phyloP scores from a whole-genome alignment of 2,113 vertebrate species.

The Salvelinus fontinalis region DNA sequence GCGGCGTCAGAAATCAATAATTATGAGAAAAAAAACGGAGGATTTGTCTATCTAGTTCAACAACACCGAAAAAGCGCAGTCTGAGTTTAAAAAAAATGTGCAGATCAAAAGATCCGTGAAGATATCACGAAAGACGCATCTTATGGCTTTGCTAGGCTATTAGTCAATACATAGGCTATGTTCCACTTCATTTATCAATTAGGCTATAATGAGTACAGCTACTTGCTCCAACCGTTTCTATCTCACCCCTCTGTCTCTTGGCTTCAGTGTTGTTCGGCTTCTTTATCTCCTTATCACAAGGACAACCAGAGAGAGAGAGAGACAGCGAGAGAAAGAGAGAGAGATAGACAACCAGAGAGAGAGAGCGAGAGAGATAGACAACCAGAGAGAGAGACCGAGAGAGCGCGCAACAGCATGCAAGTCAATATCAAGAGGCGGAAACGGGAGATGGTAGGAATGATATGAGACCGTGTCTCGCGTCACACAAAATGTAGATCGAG shows the following conservation, averaged over 20 bases:
- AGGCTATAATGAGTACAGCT: too few species aligned
- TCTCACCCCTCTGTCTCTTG: neutral
- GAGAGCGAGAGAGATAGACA: constrained; percentile 7
- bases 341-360: neutral
- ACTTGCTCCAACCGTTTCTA: neutral
- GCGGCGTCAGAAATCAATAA: constrained; percentile 69
- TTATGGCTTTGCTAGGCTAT: too few species aligned
- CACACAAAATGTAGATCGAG: too few species aligned
- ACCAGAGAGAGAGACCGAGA: constrained; percentile 1
- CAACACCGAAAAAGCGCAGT: constrained; percentile 6
- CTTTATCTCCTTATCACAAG: neutral
- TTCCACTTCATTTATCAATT: too few species aligned
- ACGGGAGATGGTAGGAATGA: constrained; percentile 22
- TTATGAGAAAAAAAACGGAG: constrained; percentile 41
- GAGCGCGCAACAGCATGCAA: too few species aligned
- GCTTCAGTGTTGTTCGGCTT: neutral
- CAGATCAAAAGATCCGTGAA: too few species aligned
- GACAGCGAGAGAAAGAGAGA: constrained; percentile 10
- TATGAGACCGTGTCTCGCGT: neutral
- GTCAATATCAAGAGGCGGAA: too few species aligned
- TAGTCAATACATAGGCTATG: too few species aligned
- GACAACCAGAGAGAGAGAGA: constrained; percentile 17
- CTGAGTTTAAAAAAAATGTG: too few species aligned
- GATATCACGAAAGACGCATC: too few species aligned
- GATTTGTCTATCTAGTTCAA: neutral